phyloP scores from a whole-genome alignment of 2,797 vertebrate genomes.

The Dipus sagitta region DNA sequence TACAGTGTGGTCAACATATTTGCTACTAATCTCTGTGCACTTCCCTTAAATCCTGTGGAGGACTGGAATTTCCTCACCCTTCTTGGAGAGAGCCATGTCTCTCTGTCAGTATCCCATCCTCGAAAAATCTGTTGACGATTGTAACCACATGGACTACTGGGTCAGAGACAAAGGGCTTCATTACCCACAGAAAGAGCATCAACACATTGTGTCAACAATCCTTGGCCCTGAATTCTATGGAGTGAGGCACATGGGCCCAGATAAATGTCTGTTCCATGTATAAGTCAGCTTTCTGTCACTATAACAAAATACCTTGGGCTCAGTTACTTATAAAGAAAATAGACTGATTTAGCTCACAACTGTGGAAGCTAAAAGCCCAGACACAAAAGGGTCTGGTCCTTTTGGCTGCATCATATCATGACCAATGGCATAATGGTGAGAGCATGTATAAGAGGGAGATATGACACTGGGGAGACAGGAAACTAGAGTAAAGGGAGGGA shows the following conservation, averaged over 20 bases:
- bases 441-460: not conserved
- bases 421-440: too few relatives aligned
- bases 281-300: not conserved
- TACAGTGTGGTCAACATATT: not conserved
- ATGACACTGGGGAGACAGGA: not conserved
- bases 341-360: not conserved
- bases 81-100: constrained; percentile 14
- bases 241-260: not conserved
- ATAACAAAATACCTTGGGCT: not conserved
- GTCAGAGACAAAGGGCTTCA: not conserved
- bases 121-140: not conserved
- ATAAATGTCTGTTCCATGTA: not conserved
- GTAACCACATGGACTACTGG: not conserved
- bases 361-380: not conserved
- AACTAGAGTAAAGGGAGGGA: not conserved
- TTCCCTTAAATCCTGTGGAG: constrained; percentile 1
- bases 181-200: rapidly evolving
- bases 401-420: not conserved
- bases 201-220: not conserved
- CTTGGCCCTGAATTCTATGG: not conserved
- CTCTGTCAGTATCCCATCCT: not conserved
- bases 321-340: not conserved
- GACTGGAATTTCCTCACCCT: not conserved
- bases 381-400: not conserved
- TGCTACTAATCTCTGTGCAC: not conserved